Evolutionary conservation across 2,797 vertebrate species (phyloP).

Genomic region (Diglossa cyanea): DNA sequence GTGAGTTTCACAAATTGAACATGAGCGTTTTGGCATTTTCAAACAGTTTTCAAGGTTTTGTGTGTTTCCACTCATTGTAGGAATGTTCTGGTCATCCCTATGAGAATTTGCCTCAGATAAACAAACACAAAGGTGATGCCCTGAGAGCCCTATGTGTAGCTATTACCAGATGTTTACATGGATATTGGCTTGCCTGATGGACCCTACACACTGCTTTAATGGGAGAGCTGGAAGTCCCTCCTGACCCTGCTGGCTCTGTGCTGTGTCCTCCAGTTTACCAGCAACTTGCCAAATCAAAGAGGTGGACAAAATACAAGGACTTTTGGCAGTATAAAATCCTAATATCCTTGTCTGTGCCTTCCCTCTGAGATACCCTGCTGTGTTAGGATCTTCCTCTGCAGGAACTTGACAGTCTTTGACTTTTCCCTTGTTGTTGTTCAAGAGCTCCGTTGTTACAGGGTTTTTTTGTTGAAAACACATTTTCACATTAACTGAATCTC

Average conservation of each 20-base stretch:
- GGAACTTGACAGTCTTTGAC: background rate
- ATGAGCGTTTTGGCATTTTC: background rate
- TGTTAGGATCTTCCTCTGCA: background rate
- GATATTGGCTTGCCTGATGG: background rate
- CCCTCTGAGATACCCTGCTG: background rate
- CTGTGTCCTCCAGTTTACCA: background rate
- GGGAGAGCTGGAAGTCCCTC: background rate
- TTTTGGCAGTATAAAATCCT: background rate
- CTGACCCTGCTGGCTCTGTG: background rate
- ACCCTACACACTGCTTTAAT: background rate
- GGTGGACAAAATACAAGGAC: background rate
- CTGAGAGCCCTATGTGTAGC: background rate
- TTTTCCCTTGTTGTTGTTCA: background rate
- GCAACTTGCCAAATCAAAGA: background rate
- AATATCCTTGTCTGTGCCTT: background rate
- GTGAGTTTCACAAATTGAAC: background rate
- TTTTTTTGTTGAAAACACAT: background rate
- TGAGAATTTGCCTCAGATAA: background rate
- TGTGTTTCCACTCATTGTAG: background rate
- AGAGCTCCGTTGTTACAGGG: rapidly evolving
- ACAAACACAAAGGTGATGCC: background rate
- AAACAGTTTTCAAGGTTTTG: background rate
- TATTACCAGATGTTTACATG: background rate
- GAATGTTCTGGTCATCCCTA: background rate
- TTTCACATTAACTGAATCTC: background rate